A percentile compares a stretch with the other conserved stretches of the same genome.
phyloP scores from a whole-genome alignment of 1,140 invertebrate species.

The Cepaea nemoralis region DNA sequence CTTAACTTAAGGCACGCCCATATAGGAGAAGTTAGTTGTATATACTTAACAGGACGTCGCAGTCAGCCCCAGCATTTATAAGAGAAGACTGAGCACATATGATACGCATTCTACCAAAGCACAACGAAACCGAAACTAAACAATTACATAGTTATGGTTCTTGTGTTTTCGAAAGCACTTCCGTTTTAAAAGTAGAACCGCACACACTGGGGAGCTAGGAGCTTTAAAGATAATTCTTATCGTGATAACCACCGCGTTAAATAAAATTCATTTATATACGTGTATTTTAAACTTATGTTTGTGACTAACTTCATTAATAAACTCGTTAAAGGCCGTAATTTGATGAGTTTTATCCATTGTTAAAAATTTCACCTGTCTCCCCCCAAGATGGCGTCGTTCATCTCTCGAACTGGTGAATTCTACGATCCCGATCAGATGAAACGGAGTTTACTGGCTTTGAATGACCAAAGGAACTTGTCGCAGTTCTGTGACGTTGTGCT shows the following conservation, averaged over 20 bases:
- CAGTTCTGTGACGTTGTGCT: conserved; percentile 71
- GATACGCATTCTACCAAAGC: too few relatives aligned
- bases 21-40: too few relatives aligned
- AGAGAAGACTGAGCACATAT: too few relatives aligned
- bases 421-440: conserved; percentile 48
- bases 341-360: background rate
- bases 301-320: background rate
- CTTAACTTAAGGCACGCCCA: too few relatives aligned
- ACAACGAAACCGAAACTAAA: too few relatives aligned
- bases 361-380: conserved; percentile 40
- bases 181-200: background rate
- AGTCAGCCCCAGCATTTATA: too few relatives aligned
- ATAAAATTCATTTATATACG: background rate
- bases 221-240: background rate
- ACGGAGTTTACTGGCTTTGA: conserved; percentile 54
- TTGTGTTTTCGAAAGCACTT: background rate
- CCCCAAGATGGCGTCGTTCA: conserved; percentile 50
- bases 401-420: conserved; percentile 42
- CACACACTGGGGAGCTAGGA: background rate
- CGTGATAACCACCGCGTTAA: background rate
- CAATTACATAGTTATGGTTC: too few relatives aligned
- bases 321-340: background rate
- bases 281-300: background rate
- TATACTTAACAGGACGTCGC: too few relatives aligned
- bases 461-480: conserved; percentile 62